Base-by-base conservation (phyloP, 2,797 vertebrate species). In the Alcedo atthis region DNA sequence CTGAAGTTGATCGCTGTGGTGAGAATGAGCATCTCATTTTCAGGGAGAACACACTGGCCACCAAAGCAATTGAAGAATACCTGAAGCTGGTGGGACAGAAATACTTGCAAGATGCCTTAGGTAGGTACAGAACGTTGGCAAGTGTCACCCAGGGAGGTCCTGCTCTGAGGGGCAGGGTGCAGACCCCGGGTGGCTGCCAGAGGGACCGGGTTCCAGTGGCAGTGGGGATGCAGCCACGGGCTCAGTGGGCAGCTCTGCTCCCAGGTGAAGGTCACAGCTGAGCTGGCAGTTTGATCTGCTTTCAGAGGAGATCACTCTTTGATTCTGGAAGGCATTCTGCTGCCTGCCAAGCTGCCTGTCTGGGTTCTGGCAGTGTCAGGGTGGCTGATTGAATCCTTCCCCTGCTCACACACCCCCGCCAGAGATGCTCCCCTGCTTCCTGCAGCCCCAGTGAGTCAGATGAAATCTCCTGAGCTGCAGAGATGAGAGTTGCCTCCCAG, bases 11-110 rank as follows among this genome's bases (percentile, higher is more conserved):
- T 97, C 98, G 99, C 94, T 99, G 99, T 19, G 99, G 99, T 45
- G 99, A 99, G 96, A 99, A 99, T 9, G 99, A 99, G 97, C 99
- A 99, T 96, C 98, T 99, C 94, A 99, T 99, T 96, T 99, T 99
- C 98, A 98, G 99, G 94, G 99, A 99, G 97, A 99, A 99, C 96
- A 99, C 99, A 0, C 96, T 99, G 49, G 99, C 99, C 86, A 99
- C 99, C 46, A 99, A 99, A 98, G 99, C 99, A 76, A 99, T 99
- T 0, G 99, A 99, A 97, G 99, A 99, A 81, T 99, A 99, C 97
- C 98, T 99, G 96, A 99, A 99, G 97, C 97, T 99, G 95, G 99
- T 99, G 97, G 99, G 99, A 64, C 99, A 99, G 98, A 99, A 99
- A 97, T 99, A 99, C 96, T 97, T 99, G 88, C 99, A 99, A 92